Evolutionary conservation across 2,888 invertebrate genomes (phyloP).

Genomic region (Drosophila kuntzei): DNA sequence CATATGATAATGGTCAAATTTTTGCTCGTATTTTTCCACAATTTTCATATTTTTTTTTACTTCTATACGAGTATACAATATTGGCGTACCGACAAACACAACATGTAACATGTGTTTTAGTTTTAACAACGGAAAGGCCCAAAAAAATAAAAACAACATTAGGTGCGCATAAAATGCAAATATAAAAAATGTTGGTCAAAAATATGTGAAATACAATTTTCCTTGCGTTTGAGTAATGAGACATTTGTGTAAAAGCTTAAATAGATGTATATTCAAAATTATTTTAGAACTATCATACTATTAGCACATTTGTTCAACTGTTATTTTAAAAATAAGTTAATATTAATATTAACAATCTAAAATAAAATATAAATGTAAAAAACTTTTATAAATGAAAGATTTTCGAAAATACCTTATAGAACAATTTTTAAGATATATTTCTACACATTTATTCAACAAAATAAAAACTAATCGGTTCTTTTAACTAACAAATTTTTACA

Average conservation of each 20-base stretch:
- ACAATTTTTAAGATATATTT: too few species aligned
- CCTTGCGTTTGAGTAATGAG: slow-evolving; percentile 7
- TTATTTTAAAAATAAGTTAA: too few species aligned
- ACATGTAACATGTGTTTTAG: slow-evolving; percentile 69
- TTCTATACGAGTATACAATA: slow-evolving; percentile 1
- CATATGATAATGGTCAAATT: slow-evolving; percentile 65
- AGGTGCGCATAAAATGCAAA: slow-evolving; percentile 18
- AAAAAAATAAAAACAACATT: slow-evolving; percentile 23
- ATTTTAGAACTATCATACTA: too few species aligned
- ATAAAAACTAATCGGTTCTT: background rate
- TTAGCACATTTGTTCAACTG: too few species aligned
- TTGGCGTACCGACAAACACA: slow-evolving; percentile 50
- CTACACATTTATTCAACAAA: too few species aligned
- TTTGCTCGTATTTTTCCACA: slow-evolving; percentile 38
- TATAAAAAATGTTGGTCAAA: slow-evolving; percentile 40
- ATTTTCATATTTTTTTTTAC: slow-evolving; percentile 17
- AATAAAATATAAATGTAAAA: too few species aligned
- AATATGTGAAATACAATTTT: slow-evolving; percentile 41
- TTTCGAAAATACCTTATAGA: too few species aligned
- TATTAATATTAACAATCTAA: too few species aligned
- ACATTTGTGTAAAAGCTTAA: slow-evolving; percentile 2
- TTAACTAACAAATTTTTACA: background rate
- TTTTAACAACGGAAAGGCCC: slow-evolving; percentile 35
- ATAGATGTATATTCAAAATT: too few species aligned
- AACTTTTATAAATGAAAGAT: too few species aligned